phyloP scores from a whole-genome alignment of 2,113 vertebrate genomes.

The Poecilia latipinna region DNA sequence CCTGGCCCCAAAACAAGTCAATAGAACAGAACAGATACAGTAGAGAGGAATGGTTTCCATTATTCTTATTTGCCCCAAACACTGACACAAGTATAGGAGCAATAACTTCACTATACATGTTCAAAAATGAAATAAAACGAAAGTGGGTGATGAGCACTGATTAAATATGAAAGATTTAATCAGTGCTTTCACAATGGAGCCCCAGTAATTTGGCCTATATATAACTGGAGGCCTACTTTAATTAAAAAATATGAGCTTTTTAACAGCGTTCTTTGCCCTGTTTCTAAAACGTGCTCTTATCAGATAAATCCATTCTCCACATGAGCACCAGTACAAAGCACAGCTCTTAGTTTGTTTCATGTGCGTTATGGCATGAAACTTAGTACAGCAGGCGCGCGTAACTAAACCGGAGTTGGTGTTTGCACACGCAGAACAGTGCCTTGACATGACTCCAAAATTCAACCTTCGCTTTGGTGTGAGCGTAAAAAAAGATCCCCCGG shows the following conservation, averaged over 20 bases:
- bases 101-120: not conserved
- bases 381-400: conserved; percentile 25
- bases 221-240: not conserved
- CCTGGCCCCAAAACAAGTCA: conserved; percentile 9
- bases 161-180: conserved; percentile 49
- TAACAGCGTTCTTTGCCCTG: conserved; percentile 32
- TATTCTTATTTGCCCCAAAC: not conserved
- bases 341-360: conserved; percentile 8
- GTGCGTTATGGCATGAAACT: conserved; percentile 8
- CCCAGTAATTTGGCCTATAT: conserved; percentile 34
- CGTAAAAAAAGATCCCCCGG: conserved; percentile 24
- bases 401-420: conserved; percentile 48
- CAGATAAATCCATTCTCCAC: not conserved
- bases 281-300: conserved; percentile 16
- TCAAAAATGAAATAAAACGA: not conserved
- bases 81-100: not conserved
- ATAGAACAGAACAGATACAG: conserved; percentile 10
- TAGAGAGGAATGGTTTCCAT: not conserved
- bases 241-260: not conserved
- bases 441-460: conserved; percentile 47
- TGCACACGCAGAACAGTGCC: conserved; percentile 31
- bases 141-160: not conserved
- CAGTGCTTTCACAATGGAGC: conserved; percentile 9
- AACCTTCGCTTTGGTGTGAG: conserved; percentile 37
- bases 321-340: too few species aligned